Percentiles rank a stretch among this genome's conserved stretches.
phyloP scores from a whole-genome alignment of 2,888 invertebrate species.

The Aphidoletes aphidimyza region DNA sequence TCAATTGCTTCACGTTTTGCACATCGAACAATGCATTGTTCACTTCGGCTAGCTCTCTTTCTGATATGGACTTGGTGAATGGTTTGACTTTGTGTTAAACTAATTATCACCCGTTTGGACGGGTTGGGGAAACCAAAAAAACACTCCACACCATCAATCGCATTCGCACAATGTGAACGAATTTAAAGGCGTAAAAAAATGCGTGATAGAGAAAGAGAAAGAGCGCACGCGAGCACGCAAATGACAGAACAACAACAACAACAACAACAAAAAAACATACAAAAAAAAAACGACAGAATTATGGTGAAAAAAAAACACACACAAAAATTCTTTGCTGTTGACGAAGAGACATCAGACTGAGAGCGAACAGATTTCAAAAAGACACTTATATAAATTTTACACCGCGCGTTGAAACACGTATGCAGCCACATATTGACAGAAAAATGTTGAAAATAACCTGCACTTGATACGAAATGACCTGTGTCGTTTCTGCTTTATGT shows the following conservation, averaged over 20 bases:
- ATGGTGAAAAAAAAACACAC: background rate
- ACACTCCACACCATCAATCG: background rate
- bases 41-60: background rate
- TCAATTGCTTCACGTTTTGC: background rate
- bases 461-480: conserved; percentile 53
- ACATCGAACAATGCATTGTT: conserved; percentile 1
- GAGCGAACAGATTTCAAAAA: conserved; percentile 3
- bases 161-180: background rate
- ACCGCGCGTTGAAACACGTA: background rate
- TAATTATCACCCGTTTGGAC: conserved; percentile 41
- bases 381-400: background rate
- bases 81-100: conserved; percentile 25
- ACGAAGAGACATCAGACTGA: conserved; percentile 37
- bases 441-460: conserved; percentile 54
- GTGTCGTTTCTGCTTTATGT: conserved; percentile 44
- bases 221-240: background rate
- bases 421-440: conserved; percentile 50
- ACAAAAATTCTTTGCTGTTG: conserved; percentile 7
- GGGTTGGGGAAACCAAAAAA: background rate
- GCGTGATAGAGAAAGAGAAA: no score
- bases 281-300: background rate
- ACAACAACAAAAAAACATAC: background rate
- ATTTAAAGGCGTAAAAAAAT: conserved; percentile 23
- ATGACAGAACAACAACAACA: no score
- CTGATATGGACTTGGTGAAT: background rate